Base-by-base conservation (phyloP, 2,113 vertebrate genomes). In the Pseudorectes ferrugineus region DNA sequence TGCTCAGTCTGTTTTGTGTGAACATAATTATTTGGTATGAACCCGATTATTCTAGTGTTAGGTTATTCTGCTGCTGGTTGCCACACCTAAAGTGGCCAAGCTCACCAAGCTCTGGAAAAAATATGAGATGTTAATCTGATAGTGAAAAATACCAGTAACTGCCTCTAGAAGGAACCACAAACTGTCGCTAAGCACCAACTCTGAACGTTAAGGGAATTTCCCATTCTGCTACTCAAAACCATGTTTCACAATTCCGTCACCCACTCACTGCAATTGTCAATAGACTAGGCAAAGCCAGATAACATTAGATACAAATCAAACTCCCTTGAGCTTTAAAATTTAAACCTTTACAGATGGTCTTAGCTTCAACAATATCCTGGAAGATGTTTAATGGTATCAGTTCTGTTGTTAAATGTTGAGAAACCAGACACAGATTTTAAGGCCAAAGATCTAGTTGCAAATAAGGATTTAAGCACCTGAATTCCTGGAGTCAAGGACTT, bases 181-280 rank as follows among this genome's bases (percentile, higher is more conserved):
- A 46, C 42, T 71, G 55, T 57, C 0, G 0, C 28, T 61, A 57
- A 45, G 28, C 12, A 11, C 31, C 31, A 43, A 3, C 57, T 67
- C 22, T 51, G 65, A 88, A 49, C 0, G 0, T 84, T 46, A 28
- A 82, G 40, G 28, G 57, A 48, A 45, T 92, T 96, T 79, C n/a
- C 84, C 23, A 22, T 58, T 40, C 28, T 72, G 35, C 61, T 76
- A 6, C 26, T 90, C 33, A 62, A 5, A 28, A 58, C 18, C 3
- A 2, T 49, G 52, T 92, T 96, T 91, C 62, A 78, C 43, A 79
- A 45, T 72, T 72, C 40, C 11, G 3, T 79, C 46, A 45, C 57
- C 29, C 40, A 57, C 46, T 80, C 77, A 48, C 31, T 75, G n/a
- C 43, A 81, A 65, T 75, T 85, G 83, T 72, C 36, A 78, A 51